A percentile compares a stretch with the other conserved stretches of the same genome.
phyloP scores from a whole-genome alignment of 2,797 vertebrate genomes.

The Perodicticus potto region DNA sequence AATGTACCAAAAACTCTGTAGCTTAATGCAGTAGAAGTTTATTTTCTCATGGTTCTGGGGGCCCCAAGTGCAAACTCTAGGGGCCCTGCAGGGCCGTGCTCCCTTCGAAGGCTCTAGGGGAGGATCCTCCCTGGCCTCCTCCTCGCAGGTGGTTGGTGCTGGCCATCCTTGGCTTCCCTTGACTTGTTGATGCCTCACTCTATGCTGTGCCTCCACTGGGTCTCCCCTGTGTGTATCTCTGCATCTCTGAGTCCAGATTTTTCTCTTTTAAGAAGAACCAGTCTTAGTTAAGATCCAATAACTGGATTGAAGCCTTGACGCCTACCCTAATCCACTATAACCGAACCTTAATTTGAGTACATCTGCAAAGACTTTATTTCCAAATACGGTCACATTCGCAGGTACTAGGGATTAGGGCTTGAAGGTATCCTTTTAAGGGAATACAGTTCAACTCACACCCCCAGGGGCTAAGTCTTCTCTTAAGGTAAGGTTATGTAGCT shows the following conservation, averaged over 20 bases:
- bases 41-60: not conserved
- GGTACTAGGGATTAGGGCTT: not conserved
- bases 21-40: not conserved
- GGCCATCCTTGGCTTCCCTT: not conserved
- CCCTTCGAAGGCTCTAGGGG: not conserved
- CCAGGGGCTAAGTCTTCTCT: not conserved
- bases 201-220: fast-evolving
- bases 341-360: not conserved
- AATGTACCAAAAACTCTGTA: not conserved
- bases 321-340: not conserved
- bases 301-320: slow-evolving; percentile 17
- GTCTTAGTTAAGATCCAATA: not conserved
- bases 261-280: not conserved
- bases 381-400: not conserved
- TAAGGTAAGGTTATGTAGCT: not conserved
- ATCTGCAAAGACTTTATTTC: not conserved
- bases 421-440: not conserved
- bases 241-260: not conserved
- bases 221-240: not conserved
- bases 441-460: not conserved
- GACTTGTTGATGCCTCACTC: not conserved
- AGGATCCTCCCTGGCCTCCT: not conserved
- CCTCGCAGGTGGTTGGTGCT: not conserved
- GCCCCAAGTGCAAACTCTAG: not conserved
- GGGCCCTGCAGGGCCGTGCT: not conserved